These are phyloP conservation scores for Tetramorium simillimum DNA, from an alignment of 1,140 invertebrate genomes.

Conservation along the genomic window DNA sequence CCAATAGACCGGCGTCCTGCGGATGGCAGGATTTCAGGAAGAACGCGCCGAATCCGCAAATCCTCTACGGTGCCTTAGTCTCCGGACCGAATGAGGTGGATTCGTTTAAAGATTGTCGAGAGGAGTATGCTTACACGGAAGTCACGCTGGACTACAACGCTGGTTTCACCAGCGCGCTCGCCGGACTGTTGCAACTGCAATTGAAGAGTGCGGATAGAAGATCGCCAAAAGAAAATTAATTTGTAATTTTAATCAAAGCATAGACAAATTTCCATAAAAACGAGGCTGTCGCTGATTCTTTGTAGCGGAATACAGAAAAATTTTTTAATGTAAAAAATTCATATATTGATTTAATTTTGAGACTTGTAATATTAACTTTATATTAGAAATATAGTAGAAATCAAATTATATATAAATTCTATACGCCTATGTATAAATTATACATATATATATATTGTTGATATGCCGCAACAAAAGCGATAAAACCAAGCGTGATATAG, in stretches of 20 bases:
- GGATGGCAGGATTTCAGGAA: conserved; percentile 85
- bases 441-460: background rate
- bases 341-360: background rate
- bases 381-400: background rate
- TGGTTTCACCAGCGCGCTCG: conserved; percentile 86
- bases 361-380: conserved; percentile 11
- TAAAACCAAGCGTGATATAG: conserved; percentile 1
- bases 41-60: conserved; percentile 85
- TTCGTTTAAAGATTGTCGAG: conserved; percentile 85
- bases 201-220: conserved; percentile 35
- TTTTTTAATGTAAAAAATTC: background rate
- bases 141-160: conserved; percentile 87
- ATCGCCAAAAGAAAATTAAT: background rate
- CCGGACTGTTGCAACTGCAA: conserved; percentile 81
- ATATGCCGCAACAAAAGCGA: background rate
- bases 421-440: background rate
- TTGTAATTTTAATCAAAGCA: background rate
- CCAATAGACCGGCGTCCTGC: conserved; percentile 84
- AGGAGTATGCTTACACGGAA: conserved; percentile 87
- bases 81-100: conserved; percentile 87
- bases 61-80: conserved; percentile 86
- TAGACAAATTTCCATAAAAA: background rate
- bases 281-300: background rate
- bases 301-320: background rate
- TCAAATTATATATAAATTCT: background rate